These are phyloP conservation scores for Phylloscopus collybita DNA, from an alignment of 2,797 vertebrate genomes.

Conservation along the genomic window DNA sequence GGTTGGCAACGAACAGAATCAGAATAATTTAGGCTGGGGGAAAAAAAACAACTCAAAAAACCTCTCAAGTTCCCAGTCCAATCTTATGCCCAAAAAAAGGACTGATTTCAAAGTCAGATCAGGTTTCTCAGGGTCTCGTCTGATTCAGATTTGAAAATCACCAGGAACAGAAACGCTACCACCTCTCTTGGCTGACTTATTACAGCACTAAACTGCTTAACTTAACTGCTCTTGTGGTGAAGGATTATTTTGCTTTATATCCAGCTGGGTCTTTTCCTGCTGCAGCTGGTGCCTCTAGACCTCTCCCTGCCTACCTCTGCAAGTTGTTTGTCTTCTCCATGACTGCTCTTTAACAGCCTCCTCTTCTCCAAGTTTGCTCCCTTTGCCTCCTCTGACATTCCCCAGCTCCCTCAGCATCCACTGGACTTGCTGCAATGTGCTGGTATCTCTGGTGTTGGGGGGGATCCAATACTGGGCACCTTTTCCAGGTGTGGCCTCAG, in stretches of 20 bases:
- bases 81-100: not conserved
- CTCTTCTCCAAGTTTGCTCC: not conserved
- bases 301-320: not conserved
- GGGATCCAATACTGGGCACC: not conserved
- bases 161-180: not conserved
- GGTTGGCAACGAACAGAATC: not conserved
- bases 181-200: not conserved
- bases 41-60: not conserved
- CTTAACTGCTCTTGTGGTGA: not conserved
- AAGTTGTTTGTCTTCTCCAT: not conserved
- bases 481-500: not conserved
- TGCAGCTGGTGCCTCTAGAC: conserved; percentile 12
- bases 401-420: not conserved
- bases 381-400: not conserved
- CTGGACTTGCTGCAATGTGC: not conserved
- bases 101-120: not conserved
- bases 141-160: not conserved
- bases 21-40: not conserved
- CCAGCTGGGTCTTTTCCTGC: not conserved
- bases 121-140: not conserved
- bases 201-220: not conserved
- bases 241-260: not conserved
- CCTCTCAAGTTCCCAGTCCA: not conserved
- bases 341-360: not conserved
- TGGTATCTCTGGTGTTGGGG: not conserved